These are phyloP conservation scores for Melanotaenia maccullochi DNA, from an alignment of 2,797 vertebrate species.

Conservation along the genomic window DNA sequence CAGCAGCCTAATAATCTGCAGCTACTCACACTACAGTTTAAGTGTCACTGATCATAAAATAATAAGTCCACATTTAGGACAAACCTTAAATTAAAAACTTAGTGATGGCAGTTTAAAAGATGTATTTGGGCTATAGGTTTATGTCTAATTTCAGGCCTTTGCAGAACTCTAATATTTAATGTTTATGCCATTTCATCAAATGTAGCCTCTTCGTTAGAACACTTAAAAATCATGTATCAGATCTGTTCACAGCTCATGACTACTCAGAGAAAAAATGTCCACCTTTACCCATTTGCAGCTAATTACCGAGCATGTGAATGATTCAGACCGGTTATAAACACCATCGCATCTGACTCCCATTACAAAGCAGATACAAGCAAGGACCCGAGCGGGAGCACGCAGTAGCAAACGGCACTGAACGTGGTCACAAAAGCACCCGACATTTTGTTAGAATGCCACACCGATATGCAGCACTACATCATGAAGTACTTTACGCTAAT, in stretches of 20 bases:
- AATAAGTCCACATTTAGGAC: too few relatives aligned
- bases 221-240: conserved; percentile 79
- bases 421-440: conserved; percentile 49
- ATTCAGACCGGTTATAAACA: conserved; percentile 87
- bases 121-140: too few relatives aligned
- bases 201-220: conserved; percentile 39
- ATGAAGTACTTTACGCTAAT: conserved; percentile 82
- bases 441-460: conserved; percentile 79
- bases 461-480: conserved; percentile 75
- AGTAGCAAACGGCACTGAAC: conserved; percentile 81
- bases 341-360: conserved; percentile 90
- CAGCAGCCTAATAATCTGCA: too few relatives aligned
- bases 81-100: too few relatives aligned
- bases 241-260: conserved; percentile 79
- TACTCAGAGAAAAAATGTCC: conserved; percentile 75
- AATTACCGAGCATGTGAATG: conserved; percentile 86
- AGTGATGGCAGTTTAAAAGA: too few relatives aligned
- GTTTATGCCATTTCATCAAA: not conserved
- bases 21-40: too few relatives aligned
- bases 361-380: conserved; percentile 90
- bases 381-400: conserved; percentile 66
- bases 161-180: not conserved
- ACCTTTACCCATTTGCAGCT: conserved; percentile 85
- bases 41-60: too few relatives aligned
- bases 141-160: too few relatives aligned